Percentiles rank a stretch among this genome's conserved stretches.
These are phyloP conservation scores for Augiades crinisus DNA, from an alignment of 2,888 invertebrate genomes.

Conservation along the genomic window DNA sequence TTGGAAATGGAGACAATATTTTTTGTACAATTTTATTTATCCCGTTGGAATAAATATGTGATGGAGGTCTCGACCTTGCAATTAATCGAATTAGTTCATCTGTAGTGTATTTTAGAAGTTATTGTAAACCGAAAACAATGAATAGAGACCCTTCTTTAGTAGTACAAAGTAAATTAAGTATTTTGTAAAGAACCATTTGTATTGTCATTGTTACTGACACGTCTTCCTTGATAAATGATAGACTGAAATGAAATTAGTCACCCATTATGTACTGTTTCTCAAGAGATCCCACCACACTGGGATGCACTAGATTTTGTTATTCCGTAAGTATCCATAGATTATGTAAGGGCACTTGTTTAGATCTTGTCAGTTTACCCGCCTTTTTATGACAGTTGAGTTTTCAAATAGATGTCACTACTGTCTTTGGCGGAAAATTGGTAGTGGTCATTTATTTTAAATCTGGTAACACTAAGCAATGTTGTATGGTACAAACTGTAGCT, in stretches of 20 bases:
- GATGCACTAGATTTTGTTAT: constrained; percentile 71
- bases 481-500: constrained; percentile 18
- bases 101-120: constrained; percentile 57
- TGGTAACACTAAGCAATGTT: constrained; percentile 12
- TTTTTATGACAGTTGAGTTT: constrained; percentile 30
- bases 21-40: constrained; percentile 69
- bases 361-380: constrained; percentile 42
- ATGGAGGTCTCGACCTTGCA: constrained; percentile 35
- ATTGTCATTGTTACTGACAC: constrained; percentile 41
- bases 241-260: constrained; percentile 64
- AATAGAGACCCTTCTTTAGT: constrained; percentile 57
- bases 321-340: constrained; percentile 38
- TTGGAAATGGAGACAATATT: constrained; percentile 64
- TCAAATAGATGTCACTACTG: constrained; percentile 7
- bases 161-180: constrained; percentile 72
- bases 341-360: constrained; percentile 71
- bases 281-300: constrained; percentile 62
- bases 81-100: constrained; percentile 42
- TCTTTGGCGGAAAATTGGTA: constrained; percentile 6
- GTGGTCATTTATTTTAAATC: constrained; percentile 9
- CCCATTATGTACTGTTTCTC: constrained; percentile 42
- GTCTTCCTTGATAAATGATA: constrained; percentile 71
- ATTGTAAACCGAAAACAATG: constrained; percentile 43
- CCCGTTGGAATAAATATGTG: constrained; percentile 51
- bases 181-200: constrained; percentile 47